phyloP scores from a whole-genome alignment of 2,797 vertebrate genomes.

The Peromyscus aztecus region DNA sequence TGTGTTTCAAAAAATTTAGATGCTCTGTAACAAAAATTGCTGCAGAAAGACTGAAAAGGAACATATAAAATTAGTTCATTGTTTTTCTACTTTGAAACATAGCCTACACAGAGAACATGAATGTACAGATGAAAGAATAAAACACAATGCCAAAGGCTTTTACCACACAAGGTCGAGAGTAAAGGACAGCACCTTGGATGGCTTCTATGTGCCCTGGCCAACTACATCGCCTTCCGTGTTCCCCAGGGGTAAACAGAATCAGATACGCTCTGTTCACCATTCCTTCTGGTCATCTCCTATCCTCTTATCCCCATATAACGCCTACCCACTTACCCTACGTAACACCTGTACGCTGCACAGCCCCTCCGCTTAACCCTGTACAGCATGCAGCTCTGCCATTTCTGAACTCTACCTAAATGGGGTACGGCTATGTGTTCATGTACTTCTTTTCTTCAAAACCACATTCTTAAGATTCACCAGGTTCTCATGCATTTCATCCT shows the following conservation, averaged over 20 bases:
- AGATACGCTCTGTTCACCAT: not conserved
- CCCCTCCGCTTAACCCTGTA: not conserved
- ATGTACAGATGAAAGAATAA: conserved; percentile 19
- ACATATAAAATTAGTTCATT: conserved; percentile 30
- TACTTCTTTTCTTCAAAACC: conserved; percentile 28
- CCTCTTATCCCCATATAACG: not conserved
- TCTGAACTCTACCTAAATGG: conserved; percentile 49
- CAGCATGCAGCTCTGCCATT: not conserved
- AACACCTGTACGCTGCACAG: not conserved
- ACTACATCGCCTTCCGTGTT: not conserved
- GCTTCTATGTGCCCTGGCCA: not conserved
- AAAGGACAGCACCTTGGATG: not conserved
- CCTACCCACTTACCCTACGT: not conserved
- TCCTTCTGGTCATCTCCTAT: conserved; percentile 8
- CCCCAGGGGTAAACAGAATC: not conserved
- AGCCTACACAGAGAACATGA: conserved; percentile 51
- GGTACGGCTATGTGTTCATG: not conserved
- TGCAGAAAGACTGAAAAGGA: conserved; percentile 94
- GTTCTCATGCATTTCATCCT: not conserved
- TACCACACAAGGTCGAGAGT: not conserved
- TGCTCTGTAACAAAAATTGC: conserved; percentile 97
- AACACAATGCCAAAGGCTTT: not conserved
- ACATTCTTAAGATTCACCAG: conserved; percentile 36
- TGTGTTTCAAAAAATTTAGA: conserved; percentile 96
- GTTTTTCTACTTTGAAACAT: conserved; percentile 24